Evolutionary conservation across 2,113 vertebrate genomes (phyloP).

Genomic region (Cranoglanis bouderius): DNA sequence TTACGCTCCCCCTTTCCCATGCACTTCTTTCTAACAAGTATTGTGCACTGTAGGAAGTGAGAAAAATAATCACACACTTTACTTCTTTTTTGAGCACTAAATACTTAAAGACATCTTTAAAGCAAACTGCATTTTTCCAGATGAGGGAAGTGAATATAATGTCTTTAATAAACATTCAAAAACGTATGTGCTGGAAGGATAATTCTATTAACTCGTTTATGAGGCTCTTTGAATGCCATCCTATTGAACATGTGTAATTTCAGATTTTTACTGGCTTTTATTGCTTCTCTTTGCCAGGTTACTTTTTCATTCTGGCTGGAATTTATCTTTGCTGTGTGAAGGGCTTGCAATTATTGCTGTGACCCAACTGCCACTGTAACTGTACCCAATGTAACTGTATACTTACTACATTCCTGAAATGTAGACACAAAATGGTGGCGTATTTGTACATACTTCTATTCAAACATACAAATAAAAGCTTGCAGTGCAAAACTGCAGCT

Average conservation of each 20-base stretch:
- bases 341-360: neutral
- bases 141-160: neutral
- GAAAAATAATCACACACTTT: neutral
- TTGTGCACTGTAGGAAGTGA: neutral
- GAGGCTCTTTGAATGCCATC: neutral
- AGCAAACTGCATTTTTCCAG: constrained; percentile 3
- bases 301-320: neutral
- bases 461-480: neutral
- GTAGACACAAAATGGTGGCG: neutral
- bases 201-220: constrained; percentile 14
- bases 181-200: neutral
- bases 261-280: constrained; percentile 6
- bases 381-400: neutral
- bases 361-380: neutral
- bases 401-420: neutral
- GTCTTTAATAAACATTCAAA: neutral
- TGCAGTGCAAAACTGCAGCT: neutral
- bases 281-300: neutral
- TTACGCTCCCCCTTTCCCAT: neutral
- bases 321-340: neutral
- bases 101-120: constrained; percentile 5
- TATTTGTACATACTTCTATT: neutral
- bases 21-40: neutral
- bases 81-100: neutral
- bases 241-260: constrained; percentile 10